phyloP scores from a whole-genome alignment of 2,797 vertebrate genomes.

The Rhinogobio ventralis region DNA sequence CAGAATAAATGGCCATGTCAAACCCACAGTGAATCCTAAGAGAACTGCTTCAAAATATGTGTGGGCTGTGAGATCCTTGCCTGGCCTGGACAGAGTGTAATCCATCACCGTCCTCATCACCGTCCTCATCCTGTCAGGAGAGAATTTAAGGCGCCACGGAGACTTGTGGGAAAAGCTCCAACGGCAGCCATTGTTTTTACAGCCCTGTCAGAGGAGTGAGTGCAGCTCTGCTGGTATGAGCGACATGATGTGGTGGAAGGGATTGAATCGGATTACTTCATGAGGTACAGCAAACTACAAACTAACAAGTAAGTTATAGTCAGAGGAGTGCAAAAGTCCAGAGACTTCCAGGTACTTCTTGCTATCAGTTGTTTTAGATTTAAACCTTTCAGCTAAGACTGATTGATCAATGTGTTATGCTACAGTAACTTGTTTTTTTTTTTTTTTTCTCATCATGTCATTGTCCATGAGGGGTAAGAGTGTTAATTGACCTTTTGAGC shows the following conservation, averaged over 20 bases:
- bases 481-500: slow-evolving; percentile 84
- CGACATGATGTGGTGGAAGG: neutral
- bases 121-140: slow-evolving; percentile 29
- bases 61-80: slow-evolving; percentile 32
- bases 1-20: slow-evolving; percentile 40
- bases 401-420: neutral
- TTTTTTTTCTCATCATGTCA: neutral
- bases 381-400: neutral
- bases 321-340: neutral
- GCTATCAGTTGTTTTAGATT: neutral
- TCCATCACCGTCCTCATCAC: slow-evolving; percentile 43
- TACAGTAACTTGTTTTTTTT: too few species aligned
- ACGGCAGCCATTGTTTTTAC: slow-evolving; percentile 29
- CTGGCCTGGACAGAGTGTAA: slow-evolving; percentile 39
- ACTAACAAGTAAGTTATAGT: neutral
- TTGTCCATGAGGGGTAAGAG: neutral
- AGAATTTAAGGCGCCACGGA: slow-evolving; percentile 35
- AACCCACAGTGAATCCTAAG: slow-evolving; percentile 6
- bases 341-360: neutral
- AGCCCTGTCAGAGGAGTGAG: slow-evolving; percentile 17
- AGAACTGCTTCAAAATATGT: slow-evolving; percentile 22
- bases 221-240: slow-evolving; percentile 7
- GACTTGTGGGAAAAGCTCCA: slow-evolving; percentile 22
- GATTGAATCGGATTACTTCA: slow-evolving; percentile 2
- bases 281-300: neutral